Conservation (phyloP, 1,140 invertebrate genomes). For the Papilio glaucus region DNA sequence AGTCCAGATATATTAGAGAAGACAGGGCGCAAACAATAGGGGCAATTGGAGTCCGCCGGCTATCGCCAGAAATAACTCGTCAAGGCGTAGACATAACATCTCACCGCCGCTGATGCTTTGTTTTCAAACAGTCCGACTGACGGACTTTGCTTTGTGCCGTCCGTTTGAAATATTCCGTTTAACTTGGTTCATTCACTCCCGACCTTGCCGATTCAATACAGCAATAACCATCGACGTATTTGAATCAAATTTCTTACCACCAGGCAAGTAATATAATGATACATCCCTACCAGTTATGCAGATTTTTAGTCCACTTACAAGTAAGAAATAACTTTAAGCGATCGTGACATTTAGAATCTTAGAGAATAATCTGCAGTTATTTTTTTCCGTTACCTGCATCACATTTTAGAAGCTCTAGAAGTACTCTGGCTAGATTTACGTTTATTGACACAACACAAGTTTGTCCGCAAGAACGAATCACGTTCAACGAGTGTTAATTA, state of each 20-base stretch:
- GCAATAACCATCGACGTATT: background rate
- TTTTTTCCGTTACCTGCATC: too few relatives aligned
- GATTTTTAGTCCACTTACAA: too few relatives aligned
- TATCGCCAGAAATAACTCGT: conserved; percentile 37
- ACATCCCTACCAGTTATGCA: too few relatives aligned
- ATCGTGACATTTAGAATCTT: too few relatives aligned
- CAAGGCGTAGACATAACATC: conserved; percentile 43
- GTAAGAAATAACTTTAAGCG: too few relatives aligned
- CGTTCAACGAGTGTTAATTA: conserved; percentile 31
- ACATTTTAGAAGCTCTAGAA: too few relatives aligned
- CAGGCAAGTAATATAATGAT: too few relatives aligned
- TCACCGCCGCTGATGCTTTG: conserved; percentile 38
- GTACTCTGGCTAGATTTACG: too few relatives aligned
- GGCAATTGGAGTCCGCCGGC: background rate
- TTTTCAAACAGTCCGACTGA: conserved; percentile 34
- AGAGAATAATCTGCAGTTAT: too few relatives aligned
- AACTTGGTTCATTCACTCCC: background rate
- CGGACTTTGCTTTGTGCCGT: background rate
- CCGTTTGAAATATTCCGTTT: background rate
- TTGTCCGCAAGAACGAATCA: too few relatives aligned
- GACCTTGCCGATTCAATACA: background rate
- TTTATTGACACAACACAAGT: too few relatives aligned
- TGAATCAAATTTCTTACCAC: background rate
- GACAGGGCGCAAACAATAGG: conserved; percentile 6
- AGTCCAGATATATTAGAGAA: background rate